phyloP scores from a whole-genome alignment of 2,113 vertebrate genomes.

The Petaurus breviceps region DNA sequence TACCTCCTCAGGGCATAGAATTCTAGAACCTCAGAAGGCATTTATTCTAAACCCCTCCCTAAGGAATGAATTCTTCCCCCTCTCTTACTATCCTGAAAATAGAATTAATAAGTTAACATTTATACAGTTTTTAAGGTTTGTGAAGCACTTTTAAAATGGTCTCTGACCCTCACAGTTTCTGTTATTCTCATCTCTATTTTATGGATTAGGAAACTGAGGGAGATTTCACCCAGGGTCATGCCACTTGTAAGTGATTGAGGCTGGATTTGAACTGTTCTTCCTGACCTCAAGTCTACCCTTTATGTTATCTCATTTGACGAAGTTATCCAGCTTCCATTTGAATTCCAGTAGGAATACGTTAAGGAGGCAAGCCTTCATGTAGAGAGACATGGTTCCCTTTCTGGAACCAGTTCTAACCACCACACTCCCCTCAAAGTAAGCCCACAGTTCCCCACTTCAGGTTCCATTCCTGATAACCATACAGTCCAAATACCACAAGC shows the following conservation, averaged over 20 bases:
- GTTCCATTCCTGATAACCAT: not conserved
- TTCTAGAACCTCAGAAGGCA: not conserved
- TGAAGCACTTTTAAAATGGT: not conserved
- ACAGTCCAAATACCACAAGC: not conserved
- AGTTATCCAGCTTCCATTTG: not conserved
- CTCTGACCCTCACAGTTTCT: not conserved
- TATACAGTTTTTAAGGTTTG: not conserved
- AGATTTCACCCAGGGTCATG: not conserved
- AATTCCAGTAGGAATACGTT: not conserved
- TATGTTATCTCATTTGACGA: not conserved
- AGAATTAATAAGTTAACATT: not conserved
- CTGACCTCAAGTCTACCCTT: not conserved
- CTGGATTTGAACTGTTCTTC: not conserved
- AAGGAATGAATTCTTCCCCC: not conserved
- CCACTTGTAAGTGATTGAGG: not conserved
- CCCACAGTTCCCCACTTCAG: not conserved
- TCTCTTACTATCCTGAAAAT: not conserved
- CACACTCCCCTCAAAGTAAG: not conserved
- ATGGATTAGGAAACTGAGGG: not conserved
- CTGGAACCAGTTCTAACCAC: not conserved
- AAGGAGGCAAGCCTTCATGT: not conserved
- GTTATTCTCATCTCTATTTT: not conserved
- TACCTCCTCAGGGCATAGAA: fast-evolving
- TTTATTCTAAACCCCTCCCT: not conserved
- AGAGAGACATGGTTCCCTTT: not conserved